Base-by-base conservation (phyloP, 1,140 invertebrate species). In the Hylaeus volcanicus region DNA sequence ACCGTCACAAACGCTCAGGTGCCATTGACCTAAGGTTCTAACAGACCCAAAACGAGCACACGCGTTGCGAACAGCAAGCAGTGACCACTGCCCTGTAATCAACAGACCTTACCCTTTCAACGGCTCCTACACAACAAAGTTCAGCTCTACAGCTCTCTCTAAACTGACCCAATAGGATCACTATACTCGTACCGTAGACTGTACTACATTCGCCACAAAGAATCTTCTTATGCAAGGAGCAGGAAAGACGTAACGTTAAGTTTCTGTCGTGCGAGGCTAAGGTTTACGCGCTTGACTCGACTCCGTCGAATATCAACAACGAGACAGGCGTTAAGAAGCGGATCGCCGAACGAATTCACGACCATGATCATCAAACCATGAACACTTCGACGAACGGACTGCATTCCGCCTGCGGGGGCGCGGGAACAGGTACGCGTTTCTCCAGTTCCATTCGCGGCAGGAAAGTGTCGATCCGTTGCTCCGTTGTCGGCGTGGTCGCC, bases 321-420 rank as follows among this genome's bases (percentile, higher is more conserved):
- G 55, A 12, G 15, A 48, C 39, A 74, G 53, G 70, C 48, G 43
- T 39, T 41, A 14, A 1, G 12, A 43, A 63, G 55, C 26, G 55
- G 56, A 79, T 70, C 58, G 39, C 26, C 55, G 37, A 14, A 45
- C 12, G 14, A 55, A 15, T 56, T 61, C 68, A 43, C 26, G 45
- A 1, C 15, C 63, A 41, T 69, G 51, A 9, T 66, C 41, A 73
- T 90, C 84, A 90, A 51, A 92, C 88, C 86, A 92, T 91, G 80
- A 94, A 94, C n/a, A 94, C 87, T 77, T 95, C 95, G 15, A 95
- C 93, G 83, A 94, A 94, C 45, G 95, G 92, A 85, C 94, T 95
- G 79, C 95, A 95, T 14, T 95, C 93, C 48, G 94, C 93, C 82
- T 95, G 94, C 3, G 94, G 92, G 72, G 93, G 94, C 56, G 92